Evolutionary conservation across 2,113 vertebrate species (phyloP).

Genomic region (Percopsis transmontana): DNA sequence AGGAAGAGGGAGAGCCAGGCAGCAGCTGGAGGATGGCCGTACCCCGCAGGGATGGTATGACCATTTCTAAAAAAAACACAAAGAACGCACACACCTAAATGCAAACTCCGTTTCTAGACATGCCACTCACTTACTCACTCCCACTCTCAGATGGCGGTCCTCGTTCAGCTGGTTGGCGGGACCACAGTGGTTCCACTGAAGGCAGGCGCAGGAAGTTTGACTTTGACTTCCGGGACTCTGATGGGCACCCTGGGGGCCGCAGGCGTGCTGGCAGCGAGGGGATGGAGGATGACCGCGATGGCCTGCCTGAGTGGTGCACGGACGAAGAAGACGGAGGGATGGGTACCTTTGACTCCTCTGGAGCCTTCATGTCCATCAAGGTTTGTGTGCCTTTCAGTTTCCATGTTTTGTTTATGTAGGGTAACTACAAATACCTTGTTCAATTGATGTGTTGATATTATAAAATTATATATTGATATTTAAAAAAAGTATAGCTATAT

Average conservation of each 20-base stretch:
- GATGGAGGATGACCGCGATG: conserved; percentile 86
- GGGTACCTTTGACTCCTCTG: conserved; percentile 93
- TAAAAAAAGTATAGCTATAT: too few species aligned
- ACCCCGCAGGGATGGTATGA: conserved; percentile 79
- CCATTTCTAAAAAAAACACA: too few species aligned
- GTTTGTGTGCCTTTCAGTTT: conserved; percentile 55
- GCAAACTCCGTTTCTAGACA: background rate
- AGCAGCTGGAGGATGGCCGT: conserved; percentile 81
- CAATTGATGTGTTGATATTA: too few species aligned
- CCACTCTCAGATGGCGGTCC: conserved; percentile 80
- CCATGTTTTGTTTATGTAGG: background rate
- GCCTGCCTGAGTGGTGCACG: conserved; percentile 90
- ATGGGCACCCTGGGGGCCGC: conserved; percentile 74
- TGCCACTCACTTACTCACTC: background rate
- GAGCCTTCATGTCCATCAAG: conserved; percentile 89
- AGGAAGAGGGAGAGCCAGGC: conserved; percentile 76
- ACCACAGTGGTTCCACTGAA: conserved; percentile 76
- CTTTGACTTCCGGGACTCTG: conserved; percentile 84
- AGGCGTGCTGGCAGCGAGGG: conserved; percentile 79
- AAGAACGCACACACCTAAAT: background rate
- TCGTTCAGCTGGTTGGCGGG: conserved; percentile 91
- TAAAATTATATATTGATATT: too few species aligned
- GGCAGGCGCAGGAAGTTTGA: conserved; percentile 87
- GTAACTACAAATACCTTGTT: too few species aligned
- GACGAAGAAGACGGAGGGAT: conserved; percentile 90